Evolutionary conservation across 2,888 invertebrate species (phyloP), one percentile per base, ranked within the genome.

Genomic region (Oscheius onirici): DNA sequence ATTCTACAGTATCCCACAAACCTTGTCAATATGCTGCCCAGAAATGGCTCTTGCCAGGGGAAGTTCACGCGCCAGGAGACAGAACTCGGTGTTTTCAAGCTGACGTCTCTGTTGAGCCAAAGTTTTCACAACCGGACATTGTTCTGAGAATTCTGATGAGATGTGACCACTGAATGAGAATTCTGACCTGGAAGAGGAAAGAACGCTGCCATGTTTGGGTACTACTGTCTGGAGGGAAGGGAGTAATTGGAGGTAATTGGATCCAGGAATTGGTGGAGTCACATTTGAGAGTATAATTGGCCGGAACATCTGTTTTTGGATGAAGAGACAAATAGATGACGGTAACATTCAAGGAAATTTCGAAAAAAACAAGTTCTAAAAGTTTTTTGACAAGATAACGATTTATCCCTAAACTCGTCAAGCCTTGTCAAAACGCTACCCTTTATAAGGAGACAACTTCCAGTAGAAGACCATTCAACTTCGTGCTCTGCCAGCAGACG

Each of bases 21-120:
- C 73, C 58, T 84, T 85, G 70, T 85, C 85, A 54, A 85, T 78
- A 66, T 95, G 91, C 74, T 89, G 88, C 93, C 94, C 80, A 93
- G 91, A 34, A 94, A 95, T 89, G 93, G 91, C 95, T 93, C 95
- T 91, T 2, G 88, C 86, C 22, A 88, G 76, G 11, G 88, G 88
- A 57, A 88, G 80, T 76, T 88, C 84, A 93, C 95, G 86, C 77
- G 95, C 95, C 88, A 96, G 91, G 90, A 95, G 95, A 90, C 95
- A 95, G 90, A 95, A 96, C 91, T 96, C 95, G 89, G 93, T 94
- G 90, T 96, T 96, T 89, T 96, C 96, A 88, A 95, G 95, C 74
- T 95, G 95, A 46, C 95, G 91, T 66, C 95, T 91, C 13, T 81
- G 76, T 66, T 83, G 84, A 3, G 83, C 83, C 13, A 69, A 34